Evolutionary conservation across 1,140 invertebrate species (phyloP).

Genomic region (Euschistus heros): DNA sequence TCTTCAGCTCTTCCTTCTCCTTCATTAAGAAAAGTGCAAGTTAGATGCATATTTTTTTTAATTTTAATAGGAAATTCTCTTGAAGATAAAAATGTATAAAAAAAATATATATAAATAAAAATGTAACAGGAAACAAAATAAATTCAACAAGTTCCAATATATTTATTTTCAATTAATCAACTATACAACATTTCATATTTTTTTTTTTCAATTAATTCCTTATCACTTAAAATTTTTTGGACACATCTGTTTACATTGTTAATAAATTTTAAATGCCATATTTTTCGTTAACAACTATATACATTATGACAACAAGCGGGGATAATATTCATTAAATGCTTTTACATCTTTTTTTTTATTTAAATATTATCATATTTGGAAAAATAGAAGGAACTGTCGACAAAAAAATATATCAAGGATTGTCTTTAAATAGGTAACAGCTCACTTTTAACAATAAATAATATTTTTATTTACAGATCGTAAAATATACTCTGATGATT

Average conservation of each 20-base stretch:
- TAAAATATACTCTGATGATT: neutral
- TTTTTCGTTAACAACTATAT: neutral
- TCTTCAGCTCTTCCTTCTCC: too few species aligned
- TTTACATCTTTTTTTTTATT: neutral
- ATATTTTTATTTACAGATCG: neutral
- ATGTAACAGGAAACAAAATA: neutral
- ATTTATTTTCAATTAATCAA: conserved; percentile 3
- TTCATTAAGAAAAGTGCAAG: too few species aligned
- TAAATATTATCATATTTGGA: neutral
- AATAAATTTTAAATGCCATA: conserved; percentile 4
- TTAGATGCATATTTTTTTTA: too few species aligned
- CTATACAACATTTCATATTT: neutral
- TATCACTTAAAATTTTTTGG: conserved; percentile 2
- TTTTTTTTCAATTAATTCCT: neutral
- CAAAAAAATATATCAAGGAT: conserved; percentile 5
- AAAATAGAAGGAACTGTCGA: conserved; percentile 6
- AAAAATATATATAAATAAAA: too few species aligned
- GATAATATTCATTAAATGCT: conserved; percentile 3
- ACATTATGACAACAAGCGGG: neutral
- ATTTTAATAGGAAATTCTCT: too few species aligned
- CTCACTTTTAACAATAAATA: conserved; percentile 2
- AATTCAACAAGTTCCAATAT: conserved; percentile 6
- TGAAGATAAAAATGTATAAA: too few species aligned
- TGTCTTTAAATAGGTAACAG: conserved; percentile 6
- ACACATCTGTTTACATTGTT: neutral